Base-by-base conservation (phyloP, 2,113 vertebrate genomes). In the Solenodon paradoxus region DNA sequence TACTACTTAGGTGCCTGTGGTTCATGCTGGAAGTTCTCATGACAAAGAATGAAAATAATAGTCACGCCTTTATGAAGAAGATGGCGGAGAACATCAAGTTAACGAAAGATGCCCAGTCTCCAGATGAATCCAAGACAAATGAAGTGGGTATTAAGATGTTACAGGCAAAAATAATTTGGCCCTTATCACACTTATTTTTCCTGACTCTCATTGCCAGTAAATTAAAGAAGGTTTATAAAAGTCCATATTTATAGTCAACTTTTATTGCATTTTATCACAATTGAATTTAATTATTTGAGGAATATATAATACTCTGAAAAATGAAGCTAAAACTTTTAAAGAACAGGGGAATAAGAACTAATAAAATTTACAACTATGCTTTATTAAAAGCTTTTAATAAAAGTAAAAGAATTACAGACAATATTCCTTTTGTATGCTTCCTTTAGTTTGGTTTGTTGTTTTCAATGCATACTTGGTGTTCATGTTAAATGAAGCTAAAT, bases 1-100 rank as follows among this genome's bases (percentile, higher is more conserved):
- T 94, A 74, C 85, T 22, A 45, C 61, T 83, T 94, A 97, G 99
- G 98, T 99, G 99, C 98, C 98, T 99, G 77, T 99, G 99, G 99
- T 99, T 99, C 98, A 99, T 99, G 99, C 98, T 99, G 97, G 99
- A 99, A 98, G 99, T 99, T 96, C 98, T 99, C 98, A 99, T 99
- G 99, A 99, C 99, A 68, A 99, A 99, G 98, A 99, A 99, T 98
- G 99, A 99, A 98, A 99, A 99, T 97, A 99, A 99, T 97, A 99
- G 99, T 97, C 99, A 99, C 94, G 99, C 99, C 51, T 99, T 99
- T 98, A 99, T 99, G 96, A 99, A 99, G 97, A 99, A 99, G 97
- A 99, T 99, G 99, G 99, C 99, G 66, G 99, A 99, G 97, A 99
- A 99, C 97, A 99, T 99, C 98, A 99, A 99, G 97, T 99, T 99